Evolutionary conservation across 2,888 invertebrate species (phyloP), one percentile per base, ranked within the genome.

Genomic region (Digitonthophagus gazella): DNA sequence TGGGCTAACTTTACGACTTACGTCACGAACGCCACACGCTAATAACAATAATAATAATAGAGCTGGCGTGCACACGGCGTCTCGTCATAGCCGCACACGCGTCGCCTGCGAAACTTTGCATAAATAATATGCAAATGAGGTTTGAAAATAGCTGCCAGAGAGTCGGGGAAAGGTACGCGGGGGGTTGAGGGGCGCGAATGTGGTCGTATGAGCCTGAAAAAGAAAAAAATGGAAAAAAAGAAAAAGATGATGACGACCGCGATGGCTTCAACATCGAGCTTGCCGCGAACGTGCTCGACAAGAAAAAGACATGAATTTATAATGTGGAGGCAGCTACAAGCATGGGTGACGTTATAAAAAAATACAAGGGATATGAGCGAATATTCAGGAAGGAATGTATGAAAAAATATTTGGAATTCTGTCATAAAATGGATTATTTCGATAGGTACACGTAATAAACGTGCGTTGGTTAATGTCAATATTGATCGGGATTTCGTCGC

Each of bases 121-220:
- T 76, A 75, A 75, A 76, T 76, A 76, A 75, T 76, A 76, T 76
- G 76, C 75, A 76, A 76, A 76, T 76, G 73, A 75, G 71, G 74
- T 8, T 70, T 66, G 71, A 73, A 69, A 73, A 73, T 69, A 72
- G 69, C 71, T 20, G 61, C 6, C n/a, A 19, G 18, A 6, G 57
- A 44, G 28, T 44, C 28, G 28, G 28, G 28, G 28, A n/a, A n/a
- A n/a, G n/a, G n/a, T n/a, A 8, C 28, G 28, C 28, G 28, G 28
- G 28, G 28, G 28, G 11, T 8, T 44, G 11, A 44, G 28, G 28
- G 28, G 28, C 28, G 6, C 28, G 28, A 44, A 44, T 44, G 28
- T 44, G 28, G 28, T 44, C 6, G 28, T 44, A 44, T 44, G 28
- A 44, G 11, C 11, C 28, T 44, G 6, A 3, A 44, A 44, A 44